Evolutionary conservation across 1,140 invertebrate genomes (phyloP).

Genomic region (Conus betulinus): DNA sequence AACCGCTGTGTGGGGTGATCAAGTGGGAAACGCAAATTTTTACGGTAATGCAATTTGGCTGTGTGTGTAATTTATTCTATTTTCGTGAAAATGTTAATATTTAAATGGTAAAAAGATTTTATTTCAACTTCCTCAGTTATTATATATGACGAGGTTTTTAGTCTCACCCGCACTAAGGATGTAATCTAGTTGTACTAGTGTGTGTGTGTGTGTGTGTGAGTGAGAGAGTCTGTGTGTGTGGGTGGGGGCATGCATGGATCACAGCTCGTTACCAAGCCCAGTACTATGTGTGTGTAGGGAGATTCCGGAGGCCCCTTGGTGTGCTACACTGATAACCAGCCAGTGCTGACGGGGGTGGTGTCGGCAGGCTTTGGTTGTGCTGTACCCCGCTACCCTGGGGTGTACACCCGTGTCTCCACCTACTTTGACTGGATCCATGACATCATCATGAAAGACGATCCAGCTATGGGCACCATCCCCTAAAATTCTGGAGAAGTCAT

Average conservation of each 20-base stretch:
- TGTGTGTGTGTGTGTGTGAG: not conserved
- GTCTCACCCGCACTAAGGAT: too few species aligned
- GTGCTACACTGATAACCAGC: constrained; percentile 26
- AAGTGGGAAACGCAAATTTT: too few species aligned
- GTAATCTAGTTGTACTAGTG: not conserved
- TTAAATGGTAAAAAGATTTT: too few species aligned
- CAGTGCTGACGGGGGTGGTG: constrained; percentile 37
- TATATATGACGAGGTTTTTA: too few species aligned
- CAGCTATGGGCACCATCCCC: not conserved
- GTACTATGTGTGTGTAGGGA: constrained; percentile 28
- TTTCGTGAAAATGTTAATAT: too few species aligned
- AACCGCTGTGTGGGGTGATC: too few species aligned
- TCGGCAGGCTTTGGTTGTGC: constrained; percentile 48
- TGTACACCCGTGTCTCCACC: constrained; percentile 42
- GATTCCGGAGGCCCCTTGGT: constrained; percentile 45
- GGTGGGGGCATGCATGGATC: too few species aligned
- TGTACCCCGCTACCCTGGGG: constrained; percentile 36
- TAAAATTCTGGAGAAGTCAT: not conserved
- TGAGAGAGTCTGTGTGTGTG: not conserved
- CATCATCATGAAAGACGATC: constrained; percentile 24
- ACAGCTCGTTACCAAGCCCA: too few species aligned
- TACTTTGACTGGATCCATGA: constrained; percentile 44
- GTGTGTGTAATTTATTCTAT: too few species aligned
- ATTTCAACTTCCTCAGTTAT: too few species aligned
- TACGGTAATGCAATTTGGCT: too few species aligned